A percentile compares a stretch with the other conserved stretches of the same genome.
Evolutionary conservation across 2,113 vertebrate genomes (phyloP).

Genomic region (Jacana jacana): DNA sequence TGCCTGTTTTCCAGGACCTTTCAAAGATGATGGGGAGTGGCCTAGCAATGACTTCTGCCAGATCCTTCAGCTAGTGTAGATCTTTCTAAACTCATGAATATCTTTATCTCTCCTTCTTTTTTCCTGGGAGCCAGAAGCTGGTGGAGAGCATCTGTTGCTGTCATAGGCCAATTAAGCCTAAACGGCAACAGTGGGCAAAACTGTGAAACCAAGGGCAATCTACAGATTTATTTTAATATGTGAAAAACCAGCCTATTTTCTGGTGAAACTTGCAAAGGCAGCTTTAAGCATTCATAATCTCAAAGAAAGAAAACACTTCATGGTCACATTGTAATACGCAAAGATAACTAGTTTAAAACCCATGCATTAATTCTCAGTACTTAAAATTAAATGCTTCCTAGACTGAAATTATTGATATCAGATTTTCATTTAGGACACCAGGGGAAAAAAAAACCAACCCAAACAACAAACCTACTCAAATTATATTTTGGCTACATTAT

Average conservation of each 20-base stretch:
- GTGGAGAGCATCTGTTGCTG: too few species aligned
- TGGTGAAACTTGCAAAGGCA: neutral
- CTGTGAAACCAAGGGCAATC: neutral
- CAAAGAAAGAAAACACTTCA: neutral
- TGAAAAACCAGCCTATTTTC: neutral
- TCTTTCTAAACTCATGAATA: too few species aligned
- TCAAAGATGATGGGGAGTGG: too few species aligned
- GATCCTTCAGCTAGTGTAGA: too few species aligned
- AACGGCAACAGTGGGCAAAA: neutral
- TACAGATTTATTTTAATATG: neutral
- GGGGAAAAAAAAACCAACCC: neutral
- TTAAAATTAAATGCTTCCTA: conserved; percentile 2
- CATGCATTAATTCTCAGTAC: neutral
- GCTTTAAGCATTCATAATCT: neutral
- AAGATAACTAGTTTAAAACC: neutral
- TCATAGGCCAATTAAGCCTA: too few species aligned
- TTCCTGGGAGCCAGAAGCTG: too few species aligned
- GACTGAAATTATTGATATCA: neutral
- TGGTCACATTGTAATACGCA: neutral
- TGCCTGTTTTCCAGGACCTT: too few species aligned
- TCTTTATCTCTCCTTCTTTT: too few species aligned
- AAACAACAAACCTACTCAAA: neutral
- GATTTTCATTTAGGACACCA: neutral
- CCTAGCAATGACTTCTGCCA: too few species aligned
- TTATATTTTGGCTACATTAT: conserved; percentile 6